Evolutionary conservation across 2,797 vertebrate genomes (phyloP).

Genomic region (Lerista edwardsae): DNA sequence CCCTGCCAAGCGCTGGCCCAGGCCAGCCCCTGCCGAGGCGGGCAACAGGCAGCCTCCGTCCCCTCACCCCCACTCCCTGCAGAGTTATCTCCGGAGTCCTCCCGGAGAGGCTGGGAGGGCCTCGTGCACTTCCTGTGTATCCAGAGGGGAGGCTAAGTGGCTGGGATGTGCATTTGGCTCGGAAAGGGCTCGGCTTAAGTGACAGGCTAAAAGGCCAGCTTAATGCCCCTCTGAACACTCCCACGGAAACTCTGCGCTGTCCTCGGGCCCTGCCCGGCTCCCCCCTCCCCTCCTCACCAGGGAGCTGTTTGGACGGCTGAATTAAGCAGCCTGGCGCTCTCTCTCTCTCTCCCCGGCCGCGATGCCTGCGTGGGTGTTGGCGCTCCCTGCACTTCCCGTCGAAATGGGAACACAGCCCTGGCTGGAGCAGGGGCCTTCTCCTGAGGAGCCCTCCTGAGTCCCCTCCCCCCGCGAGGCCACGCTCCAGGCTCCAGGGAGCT

Average conservation of each 20-base stretch:
- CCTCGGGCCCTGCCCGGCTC: neutral
- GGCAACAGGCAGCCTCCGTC: neutral
- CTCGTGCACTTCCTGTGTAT: neutral
- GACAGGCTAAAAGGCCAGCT: neutral
- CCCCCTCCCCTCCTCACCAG: too few relatives aligned
- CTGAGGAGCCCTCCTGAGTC: neutral
- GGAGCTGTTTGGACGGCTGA: neutral
- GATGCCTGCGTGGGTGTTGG: neutral
- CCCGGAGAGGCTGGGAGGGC: neutral
- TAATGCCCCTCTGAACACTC: neutral
- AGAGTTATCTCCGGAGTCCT: rapidly evolving
- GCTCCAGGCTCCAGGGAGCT: neutral
- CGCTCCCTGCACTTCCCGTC: neutral
- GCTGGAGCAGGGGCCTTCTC: too few relatives aligned
- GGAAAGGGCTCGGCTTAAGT: neutral
- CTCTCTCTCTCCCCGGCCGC: neutral
- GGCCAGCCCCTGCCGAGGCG: neutral
- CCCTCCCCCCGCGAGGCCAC: too few relatives aligned
- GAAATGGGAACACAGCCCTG: neutral
- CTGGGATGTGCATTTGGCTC: neutral
- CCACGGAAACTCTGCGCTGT: neutral
- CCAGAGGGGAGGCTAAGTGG: neutral
- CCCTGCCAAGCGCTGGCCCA: neutral
- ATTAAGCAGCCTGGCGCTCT: neutral
- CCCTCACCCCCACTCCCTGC: too few relatives aligned